Evolutionary conservation across 2,888 invertebrate genomes (phyloP), one percentile per base, ranked within the genome.

Genomic region (Nemapogon koenigi): DNA sequence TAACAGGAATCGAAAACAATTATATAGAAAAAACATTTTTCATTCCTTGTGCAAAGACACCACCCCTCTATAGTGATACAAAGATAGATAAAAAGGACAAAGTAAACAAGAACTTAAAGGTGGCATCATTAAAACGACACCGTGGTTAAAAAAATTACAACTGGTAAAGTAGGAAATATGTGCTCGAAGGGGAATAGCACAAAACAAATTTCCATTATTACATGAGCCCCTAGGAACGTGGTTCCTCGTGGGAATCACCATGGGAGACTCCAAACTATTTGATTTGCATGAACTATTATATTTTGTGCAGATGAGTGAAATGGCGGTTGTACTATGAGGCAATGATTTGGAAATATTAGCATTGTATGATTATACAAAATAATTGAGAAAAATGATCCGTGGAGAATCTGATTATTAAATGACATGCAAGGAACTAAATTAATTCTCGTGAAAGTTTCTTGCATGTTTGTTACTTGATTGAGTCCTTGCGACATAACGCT

Each of bases 51-150:
- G 66, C 59, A 72, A 70, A 69, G 63, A 61, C 54, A 62, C 65
- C 66, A 62, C 70, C 51, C 57, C 49, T 49, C 49, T 42, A 16
- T 46, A 27, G 22, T 43, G 39, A 70, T 65, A 73, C 67, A 57
- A 60, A 54, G 53, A 59, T 58, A 63, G 65, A 72, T 65, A 71
- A 69, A 33, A 61, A 57, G 60, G 53, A 57, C 58, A 65, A 63
- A 64, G 67, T 73, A 75, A 76, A 75, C 69, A 73, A 45, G 57
- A 57, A 61, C 56, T 52, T 49, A 59, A 55, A 57, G 55, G 47
- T 49, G 48, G 54, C 51, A 54, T 72, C 70, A 69, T 75, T 71
- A 73, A 65, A 71, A 50, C 56, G 67, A 71, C 60, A 66, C 62
- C 46, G 49, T 41, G 51, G 49, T 39, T 59, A 57, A 61, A 63